Conservation (phyloP, 2,888 invertebrate species). For the Eumacrocentrus americanus region DNA sequence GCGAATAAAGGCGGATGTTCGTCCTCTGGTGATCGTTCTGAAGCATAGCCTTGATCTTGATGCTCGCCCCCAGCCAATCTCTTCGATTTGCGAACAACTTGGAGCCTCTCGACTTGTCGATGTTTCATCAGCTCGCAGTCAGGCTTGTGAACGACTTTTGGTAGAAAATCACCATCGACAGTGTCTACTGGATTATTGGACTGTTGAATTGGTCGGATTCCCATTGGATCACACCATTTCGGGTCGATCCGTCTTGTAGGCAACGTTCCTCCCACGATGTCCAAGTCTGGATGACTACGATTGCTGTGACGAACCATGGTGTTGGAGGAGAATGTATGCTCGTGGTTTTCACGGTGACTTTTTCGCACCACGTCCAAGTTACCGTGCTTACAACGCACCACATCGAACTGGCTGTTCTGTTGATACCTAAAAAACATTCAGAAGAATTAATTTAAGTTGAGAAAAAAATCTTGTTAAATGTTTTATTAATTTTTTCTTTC, state of each 20-base stretch:
- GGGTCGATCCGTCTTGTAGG: constrained; percentile 48
- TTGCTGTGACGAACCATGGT: constrained; percentile 33
- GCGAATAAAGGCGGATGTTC: constrained; percentile 75
- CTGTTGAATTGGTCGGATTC: constrained; percentile 27
- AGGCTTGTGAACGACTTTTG: constrained; percentile 51
- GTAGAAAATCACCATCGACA: constrained; percentile 40
- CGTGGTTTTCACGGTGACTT: constrained; percentile 42
- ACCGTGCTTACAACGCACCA: constrained; percentile 52
- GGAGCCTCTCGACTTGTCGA: constrained; percentile 41
- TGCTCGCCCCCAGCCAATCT: constrained; percentile 52
- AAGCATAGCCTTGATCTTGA: constrained; percentile 77
- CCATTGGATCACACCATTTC: constrained; percentile 35
- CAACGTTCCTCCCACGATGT: constrained; percentile 49
- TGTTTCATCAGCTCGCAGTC: constrained; percentile 53
- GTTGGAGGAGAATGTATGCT: constrained; percentile 37
- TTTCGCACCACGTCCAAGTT: constrained; percentile 49
- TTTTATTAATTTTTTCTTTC: too few species aligned
- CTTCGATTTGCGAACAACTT: constrained; percentile 49
- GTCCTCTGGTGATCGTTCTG: constrained; percentile 78
- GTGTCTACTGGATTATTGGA: constrained; percentile 32
- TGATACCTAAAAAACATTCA: constrained; percentile 48
- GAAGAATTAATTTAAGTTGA: too few species aligned
- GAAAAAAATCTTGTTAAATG: too few species aligned
- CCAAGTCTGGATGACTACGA: constrained; percentile 48
- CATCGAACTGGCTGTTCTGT: constrained; percentile 51